Base-by-base conservation (phyloP, 2,113 vertebrate species). In the Phylloscopus whistleri region DNA sequence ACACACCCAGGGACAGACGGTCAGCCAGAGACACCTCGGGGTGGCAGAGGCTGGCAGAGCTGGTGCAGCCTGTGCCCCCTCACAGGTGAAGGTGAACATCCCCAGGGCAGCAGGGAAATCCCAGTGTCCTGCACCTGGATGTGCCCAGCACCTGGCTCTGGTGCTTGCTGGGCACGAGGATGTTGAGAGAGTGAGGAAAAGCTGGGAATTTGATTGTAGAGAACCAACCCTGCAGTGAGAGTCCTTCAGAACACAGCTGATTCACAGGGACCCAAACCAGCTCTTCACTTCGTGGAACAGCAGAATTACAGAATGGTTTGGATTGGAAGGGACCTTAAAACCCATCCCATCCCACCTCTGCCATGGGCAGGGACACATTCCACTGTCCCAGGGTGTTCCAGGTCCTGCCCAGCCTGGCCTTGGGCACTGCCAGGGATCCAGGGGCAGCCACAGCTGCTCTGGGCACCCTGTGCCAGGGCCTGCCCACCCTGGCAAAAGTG, bases 81-180 rank as follows among this genome's bases (percentile, higher is more conserved):
- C 0, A 0, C 20, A 62, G 0, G 1, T 18, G 56, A 53, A 22
- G 28, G 55, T 53, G 37, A 24, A 16, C 35, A 5, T 10, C 23
- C 19, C 51, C 20, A 16, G n/a, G n/a, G 19, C 56, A 46, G 52
- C 9, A 39, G 30, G 46, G 46, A 43, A 43, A 22, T 31, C 4
- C 6, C 3, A 48, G 13, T 10, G 10, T 55, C 39, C n/a, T n/a
- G 35, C 23, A 2, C 20, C 37, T 41, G 41, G 33, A 55, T 41
- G 49, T 28, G 52, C 7, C 44, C 74, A 67, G 69, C 46, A n/a
- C 41, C 48, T 9, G 13, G 20, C n/a, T 43, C 59, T 39, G 37
- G 12, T 8, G 18, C 60, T n/a, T 43, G 10, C 26, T 1, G 3
- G 28, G 22, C 62, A 76, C 3, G 0, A 13, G 62, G 18, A 30